A percentile compares a stretch with the other conserved stretches of the same genome.
phyloP scores from a whole-genome alignment of 1,140 invertebrate species.

The Ditylenchus dipsaci region DNA sequence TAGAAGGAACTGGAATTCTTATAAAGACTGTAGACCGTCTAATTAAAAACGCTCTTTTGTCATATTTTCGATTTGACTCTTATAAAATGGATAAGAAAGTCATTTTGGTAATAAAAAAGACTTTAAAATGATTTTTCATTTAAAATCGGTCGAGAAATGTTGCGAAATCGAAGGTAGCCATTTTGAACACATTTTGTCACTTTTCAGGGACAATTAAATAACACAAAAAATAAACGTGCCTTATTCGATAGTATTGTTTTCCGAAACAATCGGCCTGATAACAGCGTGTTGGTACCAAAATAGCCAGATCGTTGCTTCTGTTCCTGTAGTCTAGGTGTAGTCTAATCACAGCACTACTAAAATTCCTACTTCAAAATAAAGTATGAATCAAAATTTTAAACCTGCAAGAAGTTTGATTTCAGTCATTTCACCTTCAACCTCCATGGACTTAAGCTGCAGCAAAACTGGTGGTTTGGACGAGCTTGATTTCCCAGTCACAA shows the following conservation, averaged over 20 bases:
- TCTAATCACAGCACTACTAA: constrained; percentile 47
- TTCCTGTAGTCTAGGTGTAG: constrained; percentile 42
- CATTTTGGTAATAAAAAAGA: too few relatives aligned
- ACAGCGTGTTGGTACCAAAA: constrained; percentile 41
- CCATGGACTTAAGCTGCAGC: constrained; percentile 13
- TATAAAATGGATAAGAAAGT: too few relatives aligned
- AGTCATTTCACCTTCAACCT: constrained; percentile 54
- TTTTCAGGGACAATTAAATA: too few relatives aligned
- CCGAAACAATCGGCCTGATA: constrained; percentile 46
- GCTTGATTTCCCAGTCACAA: constrained; percentile 56
- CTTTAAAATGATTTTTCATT: too few relatives aligned
- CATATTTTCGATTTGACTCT: too few relatives aligned
- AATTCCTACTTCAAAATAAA: not conserved
- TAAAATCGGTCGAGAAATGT: too few relatives aligned
- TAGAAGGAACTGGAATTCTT: too few relatives aligned
- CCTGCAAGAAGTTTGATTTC: constrained; percentile 43
- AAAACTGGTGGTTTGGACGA: constrained; percentile 41
- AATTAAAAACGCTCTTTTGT: too few relatives aligned
- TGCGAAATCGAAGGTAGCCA: too few relatives aligned
- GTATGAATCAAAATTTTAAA: not conserved
- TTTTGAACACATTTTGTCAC: too few relatives aligned
- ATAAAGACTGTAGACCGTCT: too few relatives aligned
- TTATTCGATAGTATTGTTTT: constrained; percentile 50
- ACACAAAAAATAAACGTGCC: too few relatives aligned
- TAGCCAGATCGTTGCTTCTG: constrained; percentile 27